Base-by-base conservation (phyloP, 2,797 vertebrate species). In the Gouania willdenowi region DNA sequence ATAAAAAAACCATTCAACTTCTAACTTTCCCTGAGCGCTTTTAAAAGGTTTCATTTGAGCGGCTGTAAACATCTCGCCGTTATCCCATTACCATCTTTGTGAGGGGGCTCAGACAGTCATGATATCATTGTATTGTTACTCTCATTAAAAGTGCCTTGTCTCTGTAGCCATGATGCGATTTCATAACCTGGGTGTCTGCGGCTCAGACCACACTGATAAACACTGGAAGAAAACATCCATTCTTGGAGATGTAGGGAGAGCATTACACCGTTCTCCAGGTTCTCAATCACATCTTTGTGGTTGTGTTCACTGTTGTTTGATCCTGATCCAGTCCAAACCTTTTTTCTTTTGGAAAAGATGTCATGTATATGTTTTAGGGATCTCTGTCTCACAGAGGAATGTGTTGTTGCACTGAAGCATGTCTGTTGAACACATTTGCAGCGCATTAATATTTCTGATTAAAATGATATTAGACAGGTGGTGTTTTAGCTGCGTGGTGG, bases 351-450 rank as follows among this genome's bases (percentile, higher is more conserved):
- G 34, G 30, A 55, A 20, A 27, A 31, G 56, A 53, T 42, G 37
- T 54, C 32, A 30, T 24, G 63, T 61, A 23, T 63, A 42, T 61
- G 58, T 59, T 66, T 60, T 61, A 5, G 27, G 32, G 41, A 42
- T 64, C 35, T 63, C 43, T 66, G 56, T 41, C 56, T 68, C 42
- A 32, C 41, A 43, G 2, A 20, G 25, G 63, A 67, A 77, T 68
- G 35, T 23, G 46, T 59, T 21, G 50, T 13, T 57, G 56, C 23
- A 56, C 59, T 67, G 75, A 74, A 36, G 66, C 77, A 75, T 64
- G 64, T 77, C 75, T 67, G 66, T 52, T 33, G 43, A 44, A 47
- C 36, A 57, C 21, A 85, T 80, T 85, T 81, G 79, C 59, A 51
- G 41, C 9, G 35, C 37, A 66, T 56, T 40, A 5, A 65, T 68